These are phyloP conservation scores for Dinomys branickii DNA, from an alignment of 2,113 vertebrate species.

Conservation along the genomic window DNA sequence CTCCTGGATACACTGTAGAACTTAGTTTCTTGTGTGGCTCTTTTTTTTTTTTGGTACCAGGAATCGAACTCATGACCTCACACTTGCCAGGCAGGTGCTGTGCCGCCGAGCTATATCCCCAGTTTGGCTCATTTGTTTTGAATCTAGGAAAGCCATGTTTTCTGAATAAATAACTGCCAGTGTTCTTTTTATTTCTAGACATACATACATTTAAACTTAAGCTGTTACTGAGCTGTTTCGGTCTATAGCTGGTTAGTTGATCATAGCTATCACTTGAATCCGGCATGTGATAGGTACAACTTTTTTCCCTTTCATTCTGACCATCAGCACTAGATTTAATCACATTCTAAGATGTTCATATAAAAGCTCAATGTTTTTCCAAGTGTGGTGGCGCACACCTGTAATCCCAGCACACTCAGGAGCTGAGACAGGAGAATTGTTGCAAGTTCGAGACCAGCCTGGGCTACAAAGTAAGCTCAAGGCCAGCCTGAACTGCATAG, in stretches of 20 bases:
- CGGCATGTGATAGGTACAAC: neutral
- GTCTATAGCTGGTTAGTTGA: neutral
- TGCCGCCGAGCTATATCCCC: no score
- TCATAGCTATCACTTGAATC: neutral
- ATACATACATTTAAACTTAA: conserved; percentile 32
- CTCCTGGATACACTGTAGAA: neutral
- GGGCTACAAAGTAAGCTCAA: no score
- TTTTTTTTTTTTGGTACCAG: neutral
- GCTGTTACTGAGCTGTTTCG: neutral
- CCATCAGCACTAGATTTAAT: conserved; percentile 4
- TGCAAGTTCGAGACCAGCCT: no score
- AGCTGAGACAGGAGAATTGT: no score
- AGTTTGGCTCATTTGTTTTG: conserved; percentile 5
- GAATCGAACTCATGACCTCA: no score
- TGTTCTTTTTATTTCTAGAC: conserved; percentile 45
- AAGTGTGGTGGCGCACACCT: no score
- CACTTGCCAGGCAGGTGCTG: no score
- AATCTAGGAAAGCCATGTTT: conserved; percentile 25
- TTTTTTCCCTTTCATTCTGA: conserved; percentile 1
- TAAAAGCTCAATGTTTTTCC: conserved; percentile 44
- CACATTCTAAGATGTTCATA: neutral
- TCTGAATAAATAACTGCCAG: conserved; percentile 8
- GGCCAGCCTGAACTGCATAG: no score
- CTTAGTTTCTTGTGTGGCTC: neutral
- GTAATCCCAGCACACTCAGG: no score